Evolutionary conservation across 1,140 invertebrate species (phyloP), one percentile per base, ranked within the genome.

Genomic region (Drosophila kurseongensis): DNA sequence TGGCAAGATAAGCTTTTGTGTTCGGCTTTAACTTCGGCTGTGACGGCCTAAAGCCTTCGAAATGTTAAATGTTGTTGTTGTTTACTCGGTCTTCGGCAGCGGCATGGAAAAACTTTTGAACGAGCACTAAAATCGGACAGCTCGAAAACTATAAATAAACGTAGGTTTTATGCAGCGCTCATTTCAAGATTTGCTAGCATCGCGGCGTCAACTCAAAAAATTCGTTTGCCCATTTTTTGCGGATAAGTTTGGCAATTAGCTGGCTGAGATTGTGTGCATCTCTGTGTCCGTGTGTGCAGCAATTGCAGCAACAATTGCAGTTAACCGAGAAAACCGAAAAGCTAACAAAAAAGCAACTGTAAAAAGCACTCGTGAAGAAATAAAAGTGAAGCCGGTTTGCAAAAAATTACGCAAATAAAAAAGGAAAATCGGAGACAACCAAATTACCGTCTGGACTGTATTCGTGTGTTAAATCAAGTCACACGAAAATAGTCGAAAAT

Each of bases 101-200:
- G 41, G 45, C 71, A 40, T 86, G 78, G 81, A 78, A 85, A 85
- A 85, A 80, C 82, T 82, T 58, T 77, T 61, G 57, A 57, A 62
- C 51, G 65, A 69, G 76, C 52, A 66, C 59, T 47, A 50, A 84
- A 76, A 40, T 59, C 61, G 57, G 51, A 38, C 67, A 67, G 73
- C 72, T 76, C 42, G 79, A 67, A 91, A 91, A 85, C 90, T 91
- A 91, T 91, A 91, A 91, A 91, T 91, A 91, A 91, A 90, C 86
- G 86, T 85, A 65, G 54, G 35, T 82, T 88, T 78, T 81, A 52
- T 67, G 84, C 75, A 81, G 84, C 61, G 83, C 79, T 88, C 86
- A 91, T 88, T 91, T 82, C 59, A 82, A 91, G 90, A 91, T 91
- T 91, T 85, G 89, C 81, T 85, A 85, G 80, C 89, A 69, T 48